These are phyloP conservation scores for Podarcis siculus DNA, from an alignment of 2,797 vertebrate genomes.

Conservation along the genomic window DNA sequence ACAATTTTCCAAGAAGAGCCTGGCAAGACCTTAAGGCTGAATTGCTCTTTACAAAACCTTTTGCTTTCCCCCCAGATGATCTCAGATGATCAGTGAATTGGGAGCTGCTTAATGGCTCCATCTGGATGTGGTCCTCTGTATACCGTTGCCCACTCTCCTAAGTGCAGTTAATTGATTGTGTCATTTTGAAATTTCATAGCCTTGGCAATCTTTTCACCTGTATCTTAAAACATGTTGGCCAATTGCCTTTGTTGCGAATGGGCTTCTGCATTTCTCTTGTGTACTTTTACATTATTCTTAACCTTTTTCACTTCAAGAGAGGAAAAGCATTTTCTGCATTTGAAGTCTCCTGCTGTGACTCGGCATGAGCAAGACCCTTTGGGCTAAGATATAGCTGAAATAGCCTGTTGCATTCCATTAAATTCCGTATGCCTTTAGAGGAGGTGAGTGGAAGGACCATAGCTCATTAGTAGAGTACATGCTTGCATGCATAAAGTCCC, in stretches of 20 bases:
- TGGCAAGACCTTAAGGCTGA: background rate
- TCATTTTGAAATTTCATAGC: constrained; percentile 2
- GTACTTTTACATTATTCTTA: background rate
- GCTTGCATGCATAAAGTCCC: background rate
- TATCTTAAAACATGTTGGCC: background rate
- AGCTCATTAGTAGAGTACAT: too few species aligned
- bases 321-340: background rate
- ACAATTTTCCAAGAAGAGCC: background rate
- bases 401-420: background rate
- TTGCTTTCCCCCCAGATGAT: background rate
- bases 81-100: background rate
- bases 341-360: background rate
- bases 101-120: background rate
- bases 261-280: background rate
- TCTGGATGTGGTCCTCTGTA: background rate
- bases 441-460: background rate
- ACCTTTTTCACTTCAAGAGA: background rate
- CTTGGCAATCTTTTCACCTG: constrained; percentile 5
- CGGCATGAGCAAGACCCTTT: background rate
- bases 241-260: background rate
- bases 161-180: background rate
- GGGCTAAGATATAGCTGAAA: background rate
- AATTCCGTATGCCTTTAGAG: background rate
- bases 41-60: background rate
- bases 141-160: background rate